Percentiles rank a stretch among this genome's conserved stretches.
phyloP scores from a whole-genome alignment of 2,113 vertebrate species.

The Desmodus rotundus region DNA sequence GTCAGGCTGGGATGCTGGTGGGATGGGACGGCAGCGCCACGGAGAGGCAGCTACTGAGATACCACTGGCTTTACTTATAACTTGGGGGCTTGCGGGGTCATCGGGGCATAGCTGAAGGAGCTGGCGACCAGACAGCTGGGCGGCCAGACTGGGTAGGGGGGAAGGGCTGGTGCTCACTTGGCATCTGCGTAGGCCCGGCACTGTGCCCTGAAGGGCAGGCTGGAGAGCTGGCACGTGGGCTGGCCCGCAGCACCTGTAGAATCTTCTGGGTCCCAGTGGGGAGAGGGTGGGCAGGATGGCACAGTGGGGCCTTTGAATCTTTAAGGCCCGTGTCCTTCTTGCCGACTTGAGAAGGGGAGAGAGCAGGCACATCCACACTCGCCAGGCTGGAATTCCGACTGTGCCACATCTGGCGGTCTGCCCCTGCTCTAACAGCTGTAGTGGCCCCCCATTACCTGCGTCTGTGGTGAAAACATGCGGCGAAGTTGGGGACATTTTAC shows the following conservation, averaged over 20 bases:
- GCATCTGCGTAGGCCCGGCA: rapidly evolving
- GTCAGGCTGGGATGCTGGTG: neutral
- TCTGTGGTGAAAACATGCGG: rapidly evolving
- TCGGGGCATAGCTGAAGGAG: neutral
- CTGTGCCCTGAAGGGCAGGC: neutral
- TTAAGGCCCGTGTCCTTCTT: neutral
- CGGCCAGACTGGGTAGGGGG: rapidly evolving
- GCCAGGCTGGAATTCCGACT: rapidly evolving
- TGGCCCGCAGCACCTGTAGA: neutral
- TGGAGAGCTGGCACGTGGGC: neutral
- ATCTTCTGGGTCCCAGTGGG: neutral
- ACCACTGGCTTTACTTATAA: conserved; percentile 21
- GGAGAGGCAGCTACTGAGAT: conserved; percentile 49
- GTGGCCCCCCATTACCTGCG: rapidly evolving
- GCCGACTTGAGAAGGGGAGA: neutral
- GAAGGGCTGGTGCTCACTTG: neutral
- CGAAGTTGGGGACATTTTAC: rapidly evolving
- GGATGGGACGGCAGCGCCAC: rapidly evolving
- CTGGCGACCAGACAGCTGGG: neutral
- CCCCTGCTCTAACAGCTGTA: rapidly evolving
- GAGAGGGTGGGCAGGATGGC: neutral
- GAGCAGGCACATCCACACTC: rapidly evolving
- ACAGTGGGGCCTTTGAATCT: neutral
- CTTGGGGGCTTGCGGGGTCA: conserved; percentile 36
- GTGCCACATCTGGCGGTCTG: rapidly evolving